Base-by-base conservation (phyloP, 2,113 vertebrate species). In the Sander vitreus region DNA sequence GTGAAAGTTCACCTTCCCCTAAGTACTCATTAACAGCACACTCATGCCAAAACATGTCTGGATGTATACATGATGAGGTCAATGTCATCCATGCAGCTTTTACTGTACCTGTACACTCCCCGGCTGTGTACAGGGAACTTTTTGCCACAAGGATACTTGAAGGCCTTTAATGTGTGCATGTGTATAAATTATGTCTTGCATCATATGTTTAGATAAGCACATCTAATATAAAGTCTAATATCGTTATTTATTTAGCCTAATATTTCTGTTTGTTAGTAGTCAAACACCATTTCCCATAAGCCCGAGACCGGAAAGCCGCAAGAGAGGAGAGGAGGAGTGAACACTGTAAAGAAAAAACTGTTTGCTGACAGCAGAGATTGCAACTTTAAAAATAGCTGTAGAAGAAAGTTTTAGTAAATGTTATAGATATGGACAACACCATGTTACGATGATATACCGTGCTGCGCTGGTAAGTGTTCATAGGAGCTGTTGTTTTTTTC, bases 11-110 rank as follows among this genome's bases (percentile, higher is more conserved):
- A 79, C n/a, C 66, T 50, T 36, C 47, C 19, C 21, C 45, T 67
- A 23, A 84, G 18, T 75, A 81, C 33, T 87, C n/a, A 84, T 88
- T 85, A 68, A 86, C 74, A 15, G 27, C 39, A 39, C 53, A 11
- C 43, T 2, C 51, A 1, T 39, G 5, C 53, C 39, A 64, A 67
- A 85, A 77, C 77, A 72, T 47, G 68, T 68, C 21, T 63, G 57
- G 25, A 59, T 73, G 72, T 70, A 39, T 19, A 76, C 23, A 39
- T n/a, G 9, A n/a, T 54, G 43, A 77, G 53, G 33, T 76, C 75
- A 77, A 45, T 66, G 51, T 19, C 19, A 39, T 58, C 54, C 60
- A 5, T 18, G 30, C 21, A 69, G 23, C 1, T 0, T 43, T 16
- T 21, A 16, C 25, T 43, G 2, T 43, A 43, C 39, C 57, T 69